Evolutionary conservation across 2,797 vertebrate genomes (phyloP), one percentile per base, ranked within the genome.

Genomic region (Neosilurus mollespiculum): DNA sequence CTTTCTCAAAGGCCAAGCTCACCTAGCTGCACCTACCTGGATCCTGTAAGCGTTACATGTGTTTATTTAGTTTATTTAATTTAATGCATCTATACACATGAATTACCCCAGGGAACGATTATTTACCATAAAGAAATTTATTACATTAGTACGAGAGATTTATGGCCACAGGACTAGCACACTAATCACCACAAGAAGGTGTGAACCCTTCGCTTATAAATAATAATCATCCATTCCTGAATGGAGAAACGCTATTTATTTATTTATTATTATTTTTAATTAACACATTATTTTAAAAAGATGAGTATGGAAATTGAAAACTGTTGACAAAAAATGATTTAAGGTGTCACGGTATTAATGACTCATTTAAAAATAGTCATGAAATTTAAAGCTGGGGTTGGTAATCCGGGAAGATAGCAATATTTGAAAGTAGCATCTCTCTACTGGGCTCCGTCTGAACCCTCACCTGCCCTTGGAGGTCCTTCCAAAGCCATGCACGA

Each of bases 1-100:
- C 87, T 90, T 73, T 90, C 92, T 49, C 90, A 89, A 59, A 88
- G 90, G 80, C 87, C 91, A 56, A 83, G 89, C 85, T 93, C 94
- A 80, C 93, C 94, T 15, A 86, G 90, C 67, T 91, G 91, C 86
- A 93, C 90, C 81, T 93, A 93, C 89, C 94, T 93, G 37, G 94
- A 93, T 75, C 80, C 88, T 86, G 90, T 91, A 90, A 91, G 90
- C 82, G 16, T 20, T 54, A 6, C 18, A 53, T 58, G 34, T 72
- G n/a, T 81, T 18, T 43, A 58, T 83, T 71, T 7, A 34, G n/a
- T 81, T 18, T 43, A 51, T 83, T 71, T 7, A 34, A 24, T 56
- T 66, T 59, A 37, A 58, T 20, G 8, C 8, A 14, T 64, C 30
- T 54, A 43, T 62, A 78, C 37, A 71, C n/a, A 11, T 58, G n/a